Evolutionary conservation across 2,797 vertebrate genomes (phyloP).

Genomic region (Nannoperca australis): DNA sequence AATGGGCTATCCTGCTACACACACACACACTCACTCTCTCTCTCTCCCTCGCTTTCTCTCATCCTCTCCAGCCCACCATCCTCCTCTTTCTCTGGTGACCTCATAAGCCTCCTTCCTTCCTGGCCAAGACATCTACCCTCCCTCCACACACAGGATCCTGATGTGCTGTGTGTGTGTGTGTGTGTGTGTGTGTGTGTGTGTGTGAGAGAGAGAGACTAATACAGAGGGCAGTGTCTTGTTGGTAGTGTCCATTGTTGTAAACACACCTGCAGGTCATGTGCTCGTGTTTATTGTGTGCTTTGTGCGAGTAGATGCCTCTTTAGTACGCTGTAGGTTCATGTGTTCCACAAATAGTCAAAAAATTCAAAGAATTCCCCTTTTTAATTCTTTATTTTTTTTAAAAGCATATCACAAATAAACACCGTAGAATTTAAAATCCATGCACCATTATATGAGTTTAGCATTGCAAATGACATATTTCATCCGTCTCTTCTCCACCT

Average conservation of each 20-base stretch:
- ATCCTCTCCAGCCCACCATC: conserved; percentile 56
- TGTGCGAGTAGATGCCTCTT: conserved; percentile 44
- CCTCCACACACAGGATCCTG: conserved; percentile 30
- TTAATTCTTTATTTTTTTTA: conserved; percentile 43
- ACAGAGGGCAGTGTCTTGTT: conserved; percentile 57
- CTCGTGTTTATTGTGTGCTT: conserved; percentile 49
- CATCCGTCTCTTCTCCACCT: conserved; percentile 45
- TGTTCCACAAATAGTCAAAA: conserved; percentile 17
- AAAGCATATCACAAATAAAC: background rate
- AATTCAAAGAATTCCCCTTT: conserved; percentile 23
- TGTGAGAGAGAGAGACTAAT: conserved; percentile 7
- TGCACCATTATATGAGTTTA: conserved; percentile 38
- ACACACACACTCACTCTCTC: conserved; percentile 32
- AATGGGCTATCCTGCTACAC: conserved; percentile 78
- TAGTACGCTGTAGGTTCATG: conserved; percentile 8
- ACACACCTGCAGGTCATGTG: conserved; percentile 67
- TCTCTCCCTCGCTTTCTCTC: conserved; percentile 40
- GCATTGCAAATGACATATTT: conserved; percentile 60
- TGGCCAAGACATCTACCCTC: conserved; percentile 70
- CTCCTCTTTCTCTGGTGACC: conserved; percentile 66
- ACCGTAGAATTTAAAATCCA: conserved; percentile 17
- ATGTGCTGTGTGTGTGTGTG: conserved; percentile 8
- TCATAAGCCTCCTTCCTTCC: conserved; percentile 77
- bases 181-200: conserved; percentile 14
- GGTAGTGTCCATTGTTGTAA: conserved; percentile 51